Evolutionary conservation across 2,113 vertebrate genomes (phyloP), one percentile per base, ranked within the genome.

Genomic region (Sinocyclocheilus grahami): DNA sequence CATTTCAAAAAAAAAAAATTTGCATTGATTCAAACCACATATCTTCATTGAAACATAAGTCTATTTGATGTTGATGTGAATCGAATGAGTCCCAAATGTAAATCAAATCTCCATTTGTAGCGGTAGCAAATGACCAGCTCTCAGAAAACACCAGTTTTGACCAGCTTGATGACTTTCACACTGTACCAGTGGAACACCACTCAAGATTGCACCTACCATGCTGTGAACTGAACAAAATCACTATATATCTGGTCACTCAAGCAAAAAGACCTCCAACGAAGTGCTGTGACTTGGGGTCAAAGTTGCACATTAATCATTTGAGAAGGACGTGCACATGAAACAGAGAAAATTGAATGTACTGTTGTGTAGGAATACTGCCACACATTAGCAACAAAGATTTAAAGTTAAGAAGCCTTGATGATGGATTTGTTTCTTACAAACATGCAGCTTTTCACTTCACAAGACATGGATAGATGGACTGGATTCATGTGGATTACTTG

Each of bases 41-140:
- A 78, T 67, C 65, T 63, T 83, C 84, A 82, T 27, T 86, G 80
- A 82, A 86, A 86, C 75, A 86, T 77, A 58, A 75, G 65, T 46
- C 12, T 65, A 84, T 65, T 86, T 55, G 27, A 37, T 72, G 67
- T 80, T 24, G 72, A 72, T 65, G 65, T 46, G n/a, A 79, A 53
- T 60, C 8, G 67, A 88, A 80, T 67, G 53, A 22, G 24, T 46
- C n/a, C 11, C 8, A 82, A 24, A 58, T 46, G 58, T 87, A 79
- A 79, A 87, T 89, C 76, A 87, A 69, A 75, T 48, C 8, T 46
- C 83, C 82, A 83, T 82, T 27, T 87, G 86, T 77, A 77, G 85
- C 79, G 30, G 78, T 71, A 84, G 72, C 81, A 83, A 89, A 86
- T 82, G 58, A 39, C 74, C 81, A 72, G 65, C 55, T 62, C n/a